phyloP scores from a whole-genome alignment of 1,140 invertebrate genomes.

The Psilanteris sp. region DNA sequence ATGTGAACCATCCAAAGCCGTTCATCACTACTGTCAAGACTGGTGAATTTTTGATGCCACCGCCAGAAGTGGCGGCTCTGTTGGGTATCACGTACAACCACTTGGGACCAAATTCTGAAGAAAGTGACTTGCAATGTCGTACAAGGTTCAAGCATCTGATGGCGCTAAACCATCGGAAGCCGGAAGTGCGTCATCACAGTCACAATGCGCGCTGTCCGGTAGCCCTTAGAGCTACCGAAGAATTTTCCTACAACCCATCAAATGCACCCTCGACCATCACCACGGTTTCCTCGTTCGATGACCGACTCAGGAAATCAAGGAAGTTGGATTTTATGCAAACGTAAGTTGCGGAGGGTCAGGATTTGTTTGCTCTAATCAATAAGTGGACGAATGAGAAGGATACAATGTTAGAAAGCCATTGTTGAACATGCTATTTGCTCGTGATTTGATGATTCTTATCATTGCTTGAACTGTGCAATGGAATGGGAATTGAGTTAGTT shows the following conservation, averaged over 20 bases:
- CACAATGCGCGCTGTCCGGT: constrained; percentile 71
- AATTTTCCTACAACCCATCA: constrained; percentile 65
- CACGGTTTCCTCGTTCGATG: constrained; percentile 65
- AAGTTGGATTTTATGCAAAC: constrained; percentile 41
- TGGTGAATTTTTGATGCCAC: constrained; percentile 88
- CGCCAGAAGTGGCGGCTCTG: constrained; percentile 85
- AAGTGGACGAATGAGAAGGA: constrained; percentile 27
- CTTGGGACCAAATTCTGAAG: constrained; percentile 54
- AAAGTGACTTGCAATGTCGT: constrained; percentile 54
- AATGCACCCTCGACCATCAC: constrained; percentile 60
- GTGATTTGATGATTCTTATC: constrained; percentile 28
- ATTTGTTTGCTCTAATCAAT: constrained; percentile 33
- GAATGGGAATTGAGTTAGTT: constrained; percentile 9
- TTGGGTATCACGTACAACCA: constrained; percentile 80
- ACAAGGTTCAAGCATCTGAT: constrained; percentile 71
- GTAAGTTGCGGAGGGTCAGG: constrained; percentile 49
- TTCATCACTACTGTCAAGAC: constrained; percentile 89
- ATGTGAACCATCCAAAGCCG: constrained; percentile 73
- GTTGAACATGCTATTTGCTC: neutral
- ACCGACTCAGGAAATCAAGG: constrained; percentile 49
- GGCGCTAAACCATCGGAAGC: constrained; percentile 66
- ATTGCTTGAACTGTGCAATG: neutral
- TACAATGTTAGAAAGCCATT: constrained; percentile 1
- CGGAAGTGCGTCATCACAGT: constrained; percentile 73
- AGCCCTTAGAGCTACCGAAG: constrained; percentile 73